Evolutionary conservation across 2,113 vertebrate genomes (phyloP).

Genomic region (Salvelinus fontinalis): DNA sequence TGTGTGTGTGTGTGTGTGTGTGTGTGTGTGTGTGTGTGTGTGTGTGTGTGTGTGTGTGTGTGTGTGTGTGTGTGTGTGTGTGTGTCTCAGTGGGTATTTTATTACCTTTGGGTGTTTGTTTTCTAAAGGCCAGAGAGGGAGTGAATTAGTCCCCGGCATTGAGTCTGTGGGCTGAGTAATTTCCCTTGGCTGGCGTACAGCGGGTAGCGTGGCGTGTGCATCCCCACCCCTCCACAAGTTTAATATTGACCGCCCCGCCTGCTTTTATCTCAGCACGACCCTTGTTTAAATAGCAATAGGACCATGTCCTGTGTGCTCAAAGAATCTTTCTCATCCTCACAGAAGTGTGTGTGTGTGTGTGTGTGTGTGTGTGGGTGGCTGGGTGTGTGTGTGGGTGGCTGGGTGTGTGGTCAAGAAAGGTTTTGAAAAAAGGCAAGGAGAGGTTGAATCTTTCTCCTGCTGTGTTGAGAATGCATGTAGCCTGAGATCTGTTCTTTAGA

Average conservation of each 20-base stretch:
- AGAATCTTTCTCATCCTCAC: slow-evolving; percentile 33
- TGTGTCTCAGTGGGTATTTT: slow-evolving; percentile 73
- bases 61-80: neutral
- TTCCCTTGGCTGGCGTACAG: slow-evolving; percentile 68
- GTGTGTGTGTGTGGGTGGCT: neutral
- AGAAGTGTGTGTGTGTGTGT: neutral
- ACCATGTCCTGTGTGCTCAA: neutral
- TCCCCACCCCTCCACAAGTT: slow-evolving; percentile 69
- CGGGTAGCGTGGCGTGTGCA: slow-evolving; percentile 44
- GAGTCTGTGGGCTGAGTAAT: slow-evolving; percentile 40
- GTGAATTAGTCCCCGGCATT: slow-evolving; percentile 63
- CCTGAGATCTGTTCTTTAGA: slow-evolving; percentile 10
- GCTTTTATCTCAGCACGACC: slow-evolving; percentile 70
- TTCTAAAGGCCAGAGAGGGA: slow-evolving; percentile 70
- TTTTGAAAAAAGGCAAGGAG: too few relatives aligned
- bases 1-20: slow-evolving; percentile 70
- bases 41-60: slow-evolving; percentile 2
- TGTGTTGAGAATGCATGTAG: neutral
- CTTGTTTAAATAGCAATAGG: slow-evolving; percentile 58
- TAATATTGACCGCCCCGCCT: slow-evolving; percentile 83
- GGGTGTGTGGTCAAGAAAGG: neutral
- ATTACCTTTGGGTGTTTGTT: slow-evolving; percentile 87
- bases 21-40: slow-evolving; percentile 2
- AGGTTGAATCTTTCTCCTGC: neutral
- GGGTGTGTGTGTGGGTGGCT: slow-evolving; percentile 1